These are phyloP conservation scores for Spodoptera littoralis DNA, from an alignment of 2,888 invertebrate genomes.

Conservation along the genomic window DNA sequence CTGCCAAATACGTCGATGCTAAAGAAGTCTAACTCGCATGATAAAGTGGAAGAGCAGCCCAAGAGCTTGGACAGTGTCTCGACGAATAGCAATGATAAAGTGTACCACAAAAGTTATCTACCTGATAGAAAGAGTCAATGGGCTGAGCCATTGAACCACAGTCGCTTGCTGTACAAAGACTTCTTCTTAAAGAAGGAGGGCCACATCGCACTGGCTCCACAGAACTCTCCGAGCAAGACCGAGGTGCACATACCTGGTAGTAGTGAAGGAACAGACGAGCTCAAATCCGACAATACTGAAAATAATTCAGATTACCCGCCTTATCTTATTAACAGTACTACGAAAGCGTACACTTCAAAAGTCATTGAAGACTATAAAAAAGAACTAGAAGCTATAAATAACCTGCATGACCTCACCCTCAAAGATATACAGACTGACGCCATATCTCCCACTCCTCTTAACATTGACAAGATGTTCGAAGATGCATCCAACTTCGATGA, in stretches of 20 bases:
- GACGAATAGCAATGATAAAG: constrained; percentile 70
- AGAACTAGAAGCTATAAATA: constrained; percentile 85
- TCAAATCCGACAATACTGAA: constrained; percentile 62
- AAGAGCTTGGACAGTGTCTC: constrained; percentile 79
- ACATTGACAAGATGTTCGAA: constrained; percentile 84
- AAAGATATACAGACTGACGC: constrained; percentile 85
- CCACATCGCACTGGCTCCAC: constrained; percentile 76
- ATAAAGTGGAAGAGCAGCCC: constrained; percentile 71
- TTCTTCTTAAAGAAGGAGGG: constrained; percentile 84
- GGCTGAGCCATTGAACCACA: constrained; percentile 81
- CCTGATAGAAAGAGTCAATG: constrained; percentile 69
- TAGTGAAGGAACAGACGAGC: constrained; percentile 57
- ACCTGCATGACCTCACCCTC: constrained; percentile 82
- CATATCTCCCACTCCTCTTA: constrained; percentile 81
- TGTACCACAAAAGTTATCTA: constrained; percentile 67
- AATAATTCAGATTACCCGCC: constrained; percentile 78
- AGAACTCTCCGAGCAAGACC: constrained; percentile 76
- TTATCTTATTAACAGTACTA: constrained; percentile 82
- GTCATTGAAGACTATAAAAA: constrained; percentile 87
- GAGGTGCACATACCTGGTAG: constrained; percentile 57
- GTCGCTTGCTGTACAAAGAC: constrained; percentile 83
- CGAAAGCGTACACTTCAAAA: constrained; percentile 86
- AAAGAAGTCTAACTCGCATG: constrained; percentile 67
- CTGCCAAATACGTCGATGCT: constrained; percentile 72
- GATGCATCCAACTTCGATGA: constrained; percentile 67